Evolutionary conservation across 2,888 invertebrate species (phyloP).

Genomic region (Caenorhabditis sulstoni): DNA sequence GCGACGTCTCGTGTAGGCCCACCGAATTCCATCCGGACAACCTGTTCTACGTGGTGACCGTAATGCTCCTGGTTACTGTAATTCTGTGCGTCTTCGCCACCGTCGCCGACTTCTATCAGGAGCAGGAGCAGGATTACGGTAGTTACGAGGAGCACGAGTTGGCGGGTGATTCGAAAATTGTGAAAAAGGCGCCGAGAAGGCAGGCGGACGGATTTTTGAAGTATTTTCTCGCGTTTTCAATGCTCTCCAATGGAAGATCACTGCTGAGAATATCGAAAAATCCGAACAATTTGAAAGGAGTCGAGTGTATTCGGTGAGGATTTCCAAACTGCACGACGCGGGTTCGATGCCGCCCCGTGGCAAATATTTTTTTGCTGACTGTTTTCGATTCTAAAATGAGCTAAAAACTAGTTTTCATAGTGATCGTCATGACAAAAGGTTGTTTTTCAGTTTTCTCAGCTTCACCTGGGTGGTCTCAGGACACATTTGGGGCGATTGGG

Average conservation of each 20-base stretch:
- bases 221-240: constrained; percentile 55
- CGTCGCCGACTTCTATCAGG: constrained; percentile 33
- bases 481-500: constrained; percentile 53
- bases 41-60: constrained; percentile 32
- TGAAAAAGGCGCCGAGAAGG: neutral
- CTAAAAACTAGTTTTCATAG: too few species aligned
- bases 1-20: constrained; percentile 41
- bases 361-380: too few species aligned
- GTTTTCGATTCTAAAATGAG: too few species aligned
- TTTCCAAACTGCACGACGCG: too few species aligned
- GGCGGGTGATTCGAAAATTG: too few species aligned
- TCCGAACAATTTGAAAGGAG: constrained; percentile 44
- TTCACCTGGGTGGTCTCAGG: constrained; percentile 71
- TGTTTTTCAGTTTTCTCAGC: constrained; percentile 62
- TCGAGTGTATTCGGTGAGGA: constrained; percentile 46
- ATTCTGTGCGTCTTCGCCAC: constrained; percentile 22
- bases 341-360: too few species aligned
- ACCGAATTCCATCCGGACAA: constrained; percentile 21
- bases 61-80: constrained; percentile 18
- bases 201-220: constrained; percentile 7
- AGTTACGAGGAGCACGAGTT: neutral
- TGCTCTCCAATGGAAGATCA: constrained; percentile 50
- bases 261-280: constrained; percentile 44
- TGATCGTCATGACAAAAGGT: too few species aligned
- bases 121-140: constrained; percentile 8